phyloP scores from a whole-genome alignment of 2,797 vertebrate species.

The Morelia viridis region DNA sequence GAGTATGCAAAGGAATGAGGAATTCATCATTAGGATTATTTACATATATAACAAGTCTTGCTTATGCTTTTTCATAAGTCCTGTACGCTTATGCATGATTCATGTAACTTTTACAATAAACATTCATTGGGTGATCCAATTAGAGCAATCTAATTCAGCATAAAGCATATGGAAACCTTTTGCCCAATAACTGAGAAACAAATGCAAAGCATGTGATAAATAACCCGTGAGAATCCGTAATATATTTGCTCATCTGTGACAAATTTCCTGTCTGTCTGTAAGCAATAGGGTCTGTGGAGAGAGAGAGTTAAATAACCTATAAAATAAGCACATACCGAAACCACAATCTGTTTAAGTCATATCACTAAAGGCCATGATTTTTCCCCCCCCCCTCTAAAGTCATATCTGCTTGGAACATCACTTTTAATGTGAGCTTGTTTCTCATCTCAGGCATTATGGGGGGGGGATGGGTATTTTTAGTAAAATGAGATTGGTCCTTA shows the following conservation, averaged over 20 bases:
- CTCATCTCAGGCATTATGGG: neutral
- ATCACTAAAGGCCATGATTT: neutral
- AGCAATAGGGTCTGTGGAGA: slow-evolving; percentile 3
- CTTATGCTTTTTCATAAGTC: neutral
- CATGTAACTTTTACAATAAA: neutral
- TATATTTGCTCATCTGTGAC: slow-evolving; percentile 22
- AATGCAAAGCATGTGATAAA: neutral
- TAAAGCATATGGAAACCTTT: neutral
- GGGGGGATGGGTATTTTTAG: neutral
- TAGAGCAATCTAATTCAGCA: neutral
- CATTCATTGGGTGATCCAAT: neutral
- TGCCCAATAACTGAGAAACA: neutral
- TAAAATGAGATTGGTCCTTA: neutral
- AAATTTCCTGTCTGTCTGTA: slow-evolving; percentile 16
- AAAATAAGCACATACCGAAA: neutral
- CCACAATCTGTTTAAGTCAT: neutral
- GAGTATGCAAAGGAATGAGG: neutral
- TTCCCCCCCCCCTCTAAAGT: neutral
- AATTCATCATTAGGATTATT: neutral
- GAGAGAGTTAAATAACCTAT: neutral
- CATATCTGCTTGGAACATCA: neutral
- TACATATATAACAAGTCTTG: neutral
- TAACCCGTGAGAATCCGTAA: neutral
- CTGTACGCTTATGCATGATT: neutral
- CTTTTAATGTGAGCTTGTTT: neutral